Evolutionary conservation across 2,113 vertebrate species (phyloP).

Genomic region (Emberiza fucata): DNA sequence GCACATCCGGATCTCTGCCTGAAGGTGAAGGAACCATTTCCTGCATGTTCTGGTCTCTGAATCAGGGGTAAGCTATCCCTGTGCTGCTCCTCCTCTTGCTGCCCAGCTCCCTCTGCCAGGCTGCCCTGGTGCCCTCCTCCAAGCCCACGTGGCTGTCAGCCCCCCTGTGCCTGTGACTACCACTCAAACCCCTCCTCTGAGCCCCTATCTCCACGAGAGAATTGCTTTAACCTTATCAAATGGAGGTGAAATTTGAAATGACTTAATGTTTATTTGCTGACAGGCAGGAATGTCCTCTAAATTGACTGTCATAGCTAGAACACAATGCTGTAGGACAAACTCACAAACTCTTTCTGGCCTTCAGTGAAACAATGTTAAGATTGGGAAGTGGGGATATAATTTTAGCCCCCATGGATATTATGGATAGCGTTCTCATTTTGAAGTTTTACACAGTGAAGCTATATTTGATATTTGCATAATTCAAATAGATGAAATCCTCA

Average conservation of each 20-base stretch:
- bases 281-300: slow-evolving; percentile 29
- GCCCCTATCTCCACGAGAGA: neutral
- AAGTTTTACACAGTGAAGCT: slow-evolving; percentile 29
- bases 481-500: slow-evolving; percentile 47
- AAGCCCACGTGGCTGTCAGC: neutral
- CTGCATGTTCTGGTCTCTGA: neutral
- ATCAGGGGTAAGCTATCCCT: neutral
- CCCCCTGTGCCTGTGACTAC: neutral
- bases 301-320: slow-evolving; percentile 7
- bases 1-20: neutral
- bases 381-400: neutral
- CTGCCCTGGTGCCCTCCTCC: neutral
- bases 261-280: slow-evolving; percentile 47
- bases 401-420: neutral
- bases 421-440: slow-evolving; percentile 13
- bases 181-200: neutral
- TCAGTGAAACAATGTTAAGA: slow-evolving; percentile 6
- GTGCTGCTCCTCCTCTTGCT: neutral
- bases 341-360: slow-evolving; percentile 13
- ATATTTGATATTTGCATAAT: slow-evolving; percentile 58
- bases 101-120: neutral
- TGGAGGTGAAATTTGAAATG: slow-evolving; percentile 48
- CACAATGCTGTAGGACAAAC: neutral
- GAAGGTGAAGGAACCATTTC: neutral
- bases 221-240: slow-evolving; percentile 59